A percentile compares a stretch with the other conserved stretches of the same genome.
Conservation (phyloP, 2,797 vertebrate species). For the Esox lucius region DNA sequence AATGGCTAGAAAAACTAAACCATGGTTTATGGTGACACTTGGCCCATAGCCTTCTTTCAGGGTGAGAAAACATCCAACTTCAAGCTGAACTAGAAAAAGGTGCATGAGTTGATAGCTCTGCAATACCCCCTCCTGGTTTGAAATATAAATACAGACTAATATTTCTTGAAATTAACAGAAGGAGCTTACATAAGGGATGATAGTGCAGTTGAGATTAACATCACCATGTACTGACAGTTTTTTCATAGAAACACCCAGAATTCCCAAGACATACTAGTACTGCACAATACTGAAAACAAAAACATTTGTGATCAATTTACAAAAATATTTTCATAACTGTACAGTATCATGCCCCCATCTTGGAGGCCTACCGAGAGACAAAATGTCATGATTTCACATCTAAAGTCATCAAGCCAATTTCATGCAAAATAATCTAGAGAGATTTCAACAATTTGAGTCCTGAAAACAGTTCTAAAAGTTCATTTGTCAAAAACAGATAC, state of each 20-base stretch:
- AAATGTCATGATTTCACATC: conserved; percentile 18
- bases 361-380: conserved; percentile 9
- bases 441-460: conserved; percentile 1
- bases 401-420: conserved; percentile 45
- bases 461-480: not conserved
- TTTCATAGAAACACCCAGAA: not conserved
- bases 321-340: conserved; percentile 54
- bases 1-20: no score
- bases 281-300: not conserved
- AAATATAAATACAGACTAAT: not conserved
- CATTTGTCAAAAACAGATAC: not conserved
- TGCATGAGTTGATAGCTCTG: not conserved
- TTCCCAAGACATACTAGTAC: not conserved
- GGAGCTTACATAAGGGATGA: not conserved
- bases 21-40: no score
- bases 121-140: conserved; percentile 6
- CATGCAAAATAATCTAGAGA: conserved; percentile 39
- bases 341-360: conserved; percentile 32
- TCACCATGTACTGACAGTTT: not conserved
- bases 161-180: not conserved
- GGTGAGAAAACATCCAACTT: no score
- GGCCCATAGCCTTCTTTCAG: no score
- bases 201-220: not conserved
- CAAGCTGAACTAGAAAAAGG: no score
- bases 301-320: conserved; percentile 19